A percentile compares a stretch with the other conserved stretches of the same genome.
Conservation (phyloP, 2,888 invertebrate genomes). For the Parthenolecanium corni region DNA sequence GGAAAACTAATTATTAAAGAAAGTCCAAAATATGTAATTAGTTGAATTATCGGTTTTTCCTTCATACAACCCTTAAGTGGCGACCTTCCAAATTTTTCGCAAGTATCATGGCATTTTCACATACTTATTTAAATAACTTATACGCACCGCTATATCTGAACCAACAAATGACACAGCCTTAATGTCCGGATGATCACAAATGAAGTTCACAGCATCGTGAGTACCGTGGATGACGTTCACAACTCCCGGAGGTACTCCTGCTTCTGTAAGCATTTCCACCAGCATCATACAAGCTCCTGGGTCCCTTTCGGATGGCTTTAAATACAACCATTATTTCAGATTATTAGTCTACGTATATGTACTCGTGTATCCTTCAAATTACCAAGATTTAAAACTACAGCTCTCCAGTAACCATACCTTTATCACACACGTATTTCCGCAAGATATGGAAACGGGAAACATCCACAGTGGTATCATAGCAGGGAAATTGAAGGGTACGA, state of each 20-base stretch:
- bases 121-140: background rate
- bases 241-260: constrained; percentile 91
- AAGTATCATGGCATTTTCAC: too few relatives aligned
- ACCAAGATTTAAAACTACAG: background rate
- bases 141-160: constrained; percentile 75
- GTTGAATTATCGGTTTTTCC: too few relatives aligned
- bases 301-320: constrained; percentile 91
- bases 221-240: constrained; percentile 95
- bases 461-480: constrained; percentile 99
- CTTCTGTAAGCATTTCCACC: constrained; percentile 81
- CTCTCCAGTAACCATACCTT: constrained; percentile 42
- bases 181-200: constrained; percentile 92
- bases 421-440: constrained; percentile 88
- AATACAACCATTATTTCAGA: constrained; percentile 10
- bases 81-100: too few relatives aligned
- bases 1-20: too few relatives aligned
- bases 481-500: constrained; percentile 98
- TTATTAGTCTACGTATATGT: too few relatives aligned
- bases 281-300: constrained; percentile 94
- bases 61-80: too few relatives aligned
- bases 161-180: constrained; percentile 97
- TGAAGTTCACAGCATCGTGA: constrained; percentile 89
- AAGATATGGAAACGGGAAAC: constrained; percentile 71
- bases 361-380: too few relatives aligned
- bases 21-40: too few relatives aligned